Conservation (phyloP, 2,113 vertebrate species). For the Pongo pygmaeus region DNA sequence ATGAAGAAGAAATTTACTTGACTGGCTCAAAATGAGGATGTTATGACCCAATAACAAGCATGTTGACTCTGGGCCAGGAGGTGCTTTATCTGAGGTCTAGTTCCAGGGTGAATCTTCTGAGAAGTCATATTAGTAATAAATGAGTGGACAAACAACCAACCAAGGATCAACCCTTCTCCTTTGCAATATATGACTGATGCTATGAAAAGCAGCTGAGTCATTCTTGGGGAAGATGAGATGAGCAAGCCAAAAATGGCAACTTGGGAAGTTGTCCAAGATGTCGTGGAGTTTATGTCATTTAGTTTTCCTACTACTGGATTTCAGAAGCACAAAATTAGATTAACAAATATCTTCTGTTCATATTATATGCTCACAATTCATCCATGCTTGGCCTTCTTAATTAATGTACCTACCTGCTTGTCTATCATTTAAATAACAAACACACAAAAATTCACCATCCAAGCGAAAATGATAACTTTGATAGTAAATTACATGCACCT, state of each 20-base stretch:
- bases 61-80: background rate
- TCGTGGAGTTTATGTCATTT: background rate
- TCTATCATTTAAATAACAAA: background rate
- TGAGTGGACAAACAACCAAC: background rate
- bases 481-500: background rate
- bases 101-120: background rate
- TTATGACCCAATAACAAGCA: background rate
- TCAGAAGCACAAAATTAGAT: background rate
- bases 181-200: background rate
- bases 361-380: background rate
- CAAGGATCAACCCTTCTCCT: background rate
- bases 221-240: background rate
- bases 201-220: background rate
- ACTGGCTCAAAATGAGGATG: background rate
- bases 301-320: background rate
- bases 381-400: background rate
- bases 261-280: background rate
- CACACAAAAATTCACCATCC: background rate
- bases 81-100: background rate
- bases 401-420: background rate
- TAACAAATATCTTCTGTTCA: background rate
- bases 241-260: background rate
- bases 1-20: background rate
- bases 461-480: background rate
- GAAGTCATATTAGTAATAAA: background rate